These are phyloP conservation scores for Cataglyphis altisquamis DNA, from an alignment of 2,888 invertebrate genomes.

Conservation along the genomic window DNA sequence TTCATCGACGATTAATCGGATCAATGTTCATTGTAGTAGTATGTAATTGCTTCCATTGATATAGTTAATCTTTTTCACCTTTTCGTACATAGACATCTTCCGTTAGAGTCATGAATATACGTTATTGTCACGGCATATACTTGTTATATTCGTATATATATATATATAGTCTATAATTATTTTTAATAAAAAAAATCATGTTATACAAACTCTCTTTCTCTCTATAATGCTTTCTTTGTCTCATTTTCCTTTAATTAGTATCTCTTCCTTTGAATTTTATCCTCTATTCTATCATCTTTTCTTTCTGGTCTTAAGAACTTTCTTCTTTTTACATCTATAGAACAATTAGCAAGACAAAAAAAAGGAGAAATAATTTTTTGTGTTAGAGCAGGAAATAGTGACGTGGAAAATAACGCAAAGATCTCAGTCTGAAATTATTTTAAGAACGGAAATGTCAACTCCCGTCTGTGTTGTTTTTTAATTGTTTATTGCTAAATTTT, in stretches of 20 bases:
- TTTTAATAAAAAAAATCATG: constrained; percentile 72
- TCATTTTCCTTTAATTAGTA: background rate
- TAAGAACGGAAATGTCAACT: background rate
- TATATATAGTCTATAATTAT: constrained; percentile 63
- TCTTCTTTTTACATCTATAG: background rate
- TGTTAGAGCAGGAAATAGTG: background rate
- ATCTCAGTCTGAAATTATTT: background rate
- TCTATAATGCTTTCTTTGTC: background rate
- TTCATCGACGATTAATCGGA: constrained; percentile 42
- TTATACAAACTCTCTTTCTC: constrained; percentile 31
- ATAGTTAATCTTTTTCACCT: background rate
- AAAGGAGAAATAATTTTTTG: background rate
- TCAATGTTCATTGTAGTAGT: constrained; percentile 29
- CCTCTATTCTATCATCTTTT: background rate
- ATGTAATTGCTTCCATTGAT: constrained; percentile 25
- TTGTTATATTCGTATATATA: constrained; percentile 54
- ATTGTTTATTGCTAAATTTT: background rate
- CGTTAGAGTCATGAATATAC: constrained; percentile 53
- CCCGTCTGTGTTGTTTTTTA: background rate
- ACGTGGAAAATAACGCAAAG: background rate
- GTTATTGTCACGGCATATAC: constrained; percentile 41
- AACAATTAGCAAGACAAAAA: background rate
- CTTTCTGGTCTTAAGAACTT: background rate
- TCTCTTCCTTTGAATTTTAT: background rate
- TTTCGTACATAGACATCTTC: constrained; percentile 63